A percentile compares a stretch with the other conserved stretches of the same genome.
Evolutionary conservation across 1,140 invertebrate genomes (phyloP).

Genomic region (Drosophila busckii): DNA sequence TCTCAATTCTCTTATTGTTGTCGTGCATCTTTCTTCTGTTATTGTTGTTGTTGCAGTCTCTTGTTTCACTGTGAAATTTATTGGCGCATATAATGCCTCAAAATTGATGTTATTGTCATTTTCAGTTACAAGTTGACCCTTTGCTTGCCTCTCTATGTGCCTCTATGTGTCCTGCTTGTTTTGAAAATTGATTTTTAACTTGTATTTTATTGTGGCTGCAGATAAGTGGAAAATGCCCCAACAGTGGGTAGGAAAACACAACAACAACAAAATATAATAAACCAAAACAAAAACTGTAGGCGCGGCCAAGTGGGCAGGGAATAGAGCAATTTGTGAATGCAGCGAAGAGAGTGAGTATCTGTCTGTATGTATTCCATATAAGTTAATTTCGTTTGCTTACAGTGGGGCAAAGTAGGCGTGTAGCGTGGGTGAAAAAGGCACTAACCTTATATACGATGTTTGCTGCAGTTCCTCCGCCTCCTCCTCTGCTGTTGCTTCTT

Average conservation of each 20-base stretch:
- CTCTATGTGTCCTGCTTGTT: conserved; percentile 58
- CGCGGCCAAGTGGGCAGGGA: conserved; percentile 64
- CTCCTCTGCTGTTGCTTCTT: too few relatives aligned
- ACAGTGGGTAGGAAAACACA: conserved; percentile 15
- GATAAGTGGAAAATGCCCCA: conserved; percentile 41
- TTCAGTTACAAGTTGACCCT: conserved; percentile 28
- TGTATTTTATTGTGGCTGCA: conserved; percentile 54
- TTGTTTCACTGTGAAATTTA: conserved; percentile 62
- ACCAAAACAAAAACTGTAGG: conserved; percentile 49
- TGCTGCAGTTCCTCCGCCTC: too few relatives aligned
- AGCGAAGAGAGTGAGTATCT: conserved; percentile 1
- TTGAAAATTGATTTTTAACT: conserved; percentile 69
- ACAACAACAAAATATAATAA: conserved; percentile 47
- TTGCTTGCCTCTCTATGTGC: conserved; percentile 1
- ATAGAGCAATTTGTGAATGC: conserved; percentile 61
- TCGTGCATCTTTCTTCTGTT: conserved; percentile 33
- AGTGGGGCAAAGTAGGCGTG: background rate
- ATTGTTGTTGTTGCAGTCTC: conserved; percentile 25
- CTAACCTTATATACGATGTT: too few relatives aligned
- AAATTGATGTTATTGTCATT: conserved; percentile 76
- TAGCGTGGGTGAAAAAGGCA: background rate
- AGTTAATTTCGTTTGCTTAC: conserved; percentile 54
- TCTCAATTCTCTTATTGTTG: conserved; percentile 39
- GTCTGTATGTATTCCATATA: too few relatives aligned
- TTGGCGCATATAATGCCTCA: conserved; percentile 75